Evolutionary conservation across 2,113 vertebrate genomes (phyloP).

Genomic region (Rhinolophus ferrumequinum): DNA sequence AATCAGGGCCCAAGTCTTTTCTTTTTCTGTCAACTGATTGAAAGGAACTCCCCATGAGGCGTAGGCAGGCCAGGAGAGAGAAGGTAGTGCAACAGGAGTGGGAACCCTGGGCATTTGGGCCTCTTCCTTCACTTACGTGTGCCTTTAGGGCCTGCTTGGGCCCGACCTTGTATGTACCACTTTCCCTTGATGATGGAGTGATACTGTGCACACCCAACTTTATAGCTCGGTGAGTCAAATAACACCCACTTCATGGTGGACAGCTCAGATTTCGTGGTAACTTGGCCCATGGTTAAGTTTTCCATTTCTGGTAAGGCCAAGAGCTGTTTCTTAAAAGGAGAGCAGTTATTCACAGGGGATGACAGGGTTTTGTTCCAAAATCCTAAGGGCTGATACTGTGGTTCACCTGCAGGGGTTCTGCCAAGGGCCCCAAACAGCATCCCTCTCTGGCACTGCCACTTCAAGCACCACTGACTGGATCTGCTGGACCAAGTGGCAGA

Average conservation of each 20-base stretch:
- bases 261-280: background rate
- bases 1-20: background rate
- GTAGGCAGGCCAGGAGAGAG: background rate
- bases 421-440: background rate
- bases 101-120: background rate
- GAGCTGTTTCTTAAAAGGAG: background rate
- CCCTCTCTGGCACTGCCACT: background rate
- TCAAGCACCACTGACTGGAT: fast-evolving
- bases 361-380: background rate
- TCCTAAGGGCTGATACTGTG: background rate
- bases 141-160: too few species aligned
- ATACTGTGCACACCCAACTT: background rate
- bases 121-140: background rate
- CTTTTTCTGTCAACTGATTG: background rate
- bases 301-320: background rate
- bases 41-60: background rate
- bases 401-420: background rate
- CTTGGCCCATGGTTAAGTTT: background rate
- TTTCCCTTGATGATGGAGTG: background rate
- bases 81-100: background rate
- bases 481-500: background rate
- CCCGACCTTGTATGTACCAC: too few species aligned
- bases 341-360: background rate
- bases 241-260: background rate
- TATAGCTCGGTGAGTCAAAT: background rate